A percentile compares a stretch with the other conserved stretches of the same genome.
Conservation (phyloP, 2,888 invertebrate species). For the Eristalinus aeneus region DNA sequence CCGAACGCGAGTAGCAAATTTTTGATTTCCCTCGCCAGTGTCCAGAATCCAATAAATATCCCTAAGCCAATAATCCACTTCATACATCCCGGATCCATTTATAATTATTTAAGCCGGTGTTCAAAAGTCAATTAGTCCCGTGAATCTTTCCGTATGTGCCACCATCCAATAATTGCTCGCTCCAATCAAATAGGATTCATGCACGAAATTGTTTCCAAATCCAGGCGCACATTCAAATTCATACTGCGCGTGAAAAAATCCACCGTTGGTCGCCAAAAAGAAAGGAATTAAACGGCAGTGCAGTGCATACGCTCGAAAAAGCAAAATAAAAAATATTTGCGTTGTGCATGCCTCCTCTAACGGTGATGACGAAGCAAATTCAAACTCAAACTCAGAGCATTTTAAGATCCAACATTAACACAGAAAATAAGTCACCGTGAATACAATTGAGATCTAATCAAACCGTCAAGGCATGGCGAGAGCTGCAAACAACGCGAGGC, state of each 20-base stretch:
- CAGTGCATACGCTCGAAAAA: too few relatives aligned
- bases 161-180: neutral
- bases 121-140: neutral
- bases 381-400: neutral
- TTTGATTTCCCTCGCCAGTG: neutral
- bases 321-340: too few relatives aligned
- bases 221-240: neutral
- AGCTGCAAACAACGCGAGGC: constrained; percentile 40
- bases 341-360: neutral
- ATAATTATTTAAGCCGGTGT: neutral
- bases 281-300: neutral
- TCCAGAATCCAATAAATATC: neutral
- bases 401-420: constrained; percentile 41
- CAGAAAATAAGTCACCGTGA: constrained; percentile 67
- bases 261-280: neutral
- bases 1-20: too few relatives aligned
- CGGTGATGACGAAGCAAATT: neutral
- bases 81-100: neutral
- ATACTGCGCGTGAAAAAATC: neutral
- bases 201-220: neutral
- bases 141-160: neutral
- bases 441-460: constrained; percentile 66
- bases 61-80: neutral
- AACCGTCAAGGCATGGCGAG: constrained; percentile 61
- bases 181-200: neutral